Conservation (phyloP, 2,888 invertebrate species). For the Sinohyriopsis cumingii region DNA sequence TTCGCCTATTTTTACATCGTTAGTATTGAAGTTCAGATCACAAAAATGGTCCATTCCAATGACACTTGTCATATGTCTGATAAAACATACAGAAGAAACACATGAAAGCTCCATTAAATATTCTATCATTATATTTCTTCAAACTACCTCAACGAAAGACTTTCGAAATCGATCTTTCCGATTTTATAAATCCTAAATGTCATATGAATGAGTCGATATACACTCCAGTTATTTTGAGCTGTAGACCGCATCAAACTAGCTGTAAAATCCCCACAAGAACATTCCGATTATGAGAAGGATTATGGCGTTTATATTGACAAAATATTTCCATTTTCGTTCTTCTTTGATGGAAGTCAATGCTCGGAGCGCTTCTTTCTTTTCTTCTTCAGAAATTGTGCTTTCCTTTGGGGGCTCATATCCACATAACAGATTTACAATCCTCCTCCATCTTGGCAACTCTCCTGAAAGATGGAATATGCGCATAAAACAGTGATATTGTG, state of each 20-base stretch:
- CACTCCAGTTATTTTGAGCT: too few relatives aligned
- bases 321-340: constrained; percentile 47
- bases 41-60: too few relatives aligned
- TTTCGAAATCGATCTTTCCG: too few relatives aligned
- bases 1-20: too few relatives aligned
- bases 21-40: too few relatives aligned
- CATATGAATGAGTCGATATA: too few relatives aligned
- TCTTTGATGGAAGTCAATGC: constrained; percentile 53
- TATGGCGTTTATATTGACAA: constrained; percentile 57
- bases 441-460: constrained; percentile 43
- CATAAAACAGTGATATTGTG: constrained; percentile 2
- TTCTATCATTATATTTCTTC: too few relatives aligned
- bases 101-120: too few relatives aligned
- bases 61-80: too few relatives aligned
- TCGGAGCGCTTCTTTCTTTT: constrained; percentile 34
- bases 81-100: too few relatives aligned
- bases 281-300: constrained; percentile 53
- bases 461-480: constrained; percentile 16
- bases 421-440: constrained; percentile 46
- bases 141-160: too few relatives aligned
- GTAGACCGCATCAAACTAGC: neutral
- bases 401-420: constrained; percentile 52
- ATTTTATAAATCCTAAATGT: too few relatives aligned
- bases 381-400: constrained; percentile 40
- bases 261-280: constrained; percentile 59